Base-by-base conservation (phyloP, 1,140 invertebrate species). In the Metaphire vulgaris region DNA sequence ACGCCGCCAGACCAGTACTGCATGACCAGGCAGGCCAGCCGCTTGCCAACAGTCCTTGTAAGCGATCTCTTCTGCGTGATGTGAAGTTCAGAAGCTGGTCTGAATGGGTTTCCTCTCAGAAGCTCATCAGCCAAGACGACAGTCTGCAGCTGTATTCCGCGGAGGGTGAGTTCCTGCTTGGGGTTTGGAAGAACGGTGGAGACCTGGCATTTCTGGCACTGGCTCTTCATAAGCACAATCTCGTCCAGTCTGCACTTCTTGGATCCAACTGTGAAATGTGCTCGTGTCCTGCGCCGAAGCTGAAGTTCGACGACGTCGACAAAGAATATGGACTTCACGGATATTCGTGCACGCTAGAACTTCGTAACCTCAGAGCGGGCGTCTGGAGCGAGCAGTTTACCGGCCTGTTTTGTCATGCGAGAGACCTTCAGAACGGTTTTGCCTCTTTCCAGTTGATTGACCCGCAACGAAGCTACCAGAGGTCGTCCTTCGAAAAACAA, bases 331-430 rank as follows among this genome's bases (percentile, higher is more conserved):
- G 70, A 32, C 70, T 72, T 32, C 70, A 72, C 41, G 70, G 70
- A 29, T 72, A 72, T 72, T 72, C 70, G 32, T 72, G 70, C 41
- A 72, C 70, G 1, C 30, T 72, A 32, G 70, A 72, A 32, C 30
- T 72, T 28, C 70, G 70, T 21, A 72, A 72, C 32, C 70, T 33
- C 29, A 72, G 70, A 33, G 41, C 32, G 12, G 28, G 32, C 1
- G 28, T 72, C 26, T 72, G 70, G 70, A 72, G 70, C 33, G 70
- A 72, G 33, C 70, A 72, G 32, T 72, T 31, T 21, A 32, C 32
- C 31, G 41, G 70, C 70, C 32, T 72, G 28, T 72, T 33, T n/a
- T 72, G 70, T 72, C 32, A 32, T 33, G 41, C 26, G 26, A 28
- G 32, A 21, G 30, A 32, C 32, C 70, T 31, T 28, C 32, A 32